Evolutionary conservation across 92 coral and sea anemone genomes (phyloP).

Genomic region (Desmophyllum pertusum): DNA sequence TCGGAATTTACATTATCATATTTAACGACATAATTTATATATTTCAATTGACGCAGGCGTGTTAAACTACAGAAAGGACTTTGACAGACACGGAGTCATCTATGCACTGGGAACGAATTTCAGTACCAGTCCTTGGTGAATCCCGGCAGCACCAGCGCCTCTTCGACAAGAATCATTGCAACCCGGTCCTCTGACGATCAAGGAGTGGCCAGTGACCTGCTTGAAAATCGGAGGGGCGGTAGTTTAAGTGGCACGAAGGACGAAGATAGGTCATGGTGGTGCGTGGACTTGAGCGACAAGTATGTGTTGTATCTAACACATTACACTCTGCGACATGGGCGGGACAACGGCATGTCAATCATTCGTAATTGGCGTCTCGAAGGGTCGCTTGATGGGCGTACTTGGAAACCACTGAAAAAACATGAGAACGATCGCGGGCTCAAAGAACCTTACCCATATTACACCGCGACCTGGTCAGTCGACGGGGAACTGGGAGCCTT

Average conservation of each 20-base stretch:
- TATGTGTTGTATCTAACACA: conserved; percentile 70
- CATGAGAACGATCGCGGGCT: conserved; percentile 87
- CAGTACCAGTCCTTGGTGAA: conserved; percentile 66
- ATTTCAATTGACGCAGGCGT: conserved; percentile 53
- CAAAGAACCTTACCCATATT: conserved; percentile 73
- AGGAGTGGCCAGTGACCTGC: conserved; percentile 68
- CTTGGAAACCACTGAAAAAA: conserved; percentile 63
- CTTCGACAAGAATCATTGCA: conserved; percentile 51
- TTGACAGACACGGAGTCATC: conserved; percentile 82
- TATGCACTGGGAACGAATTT: conserved; percentile 77
- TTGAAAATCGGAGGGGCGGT: conserved; percentile 72
- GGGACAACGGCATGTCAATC: conserved; percentile 83
- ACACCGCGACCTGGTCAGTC: conserved; percentile 78
- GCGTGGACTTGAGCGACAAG: conserved; percentile 73
- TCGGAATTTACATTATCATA: too few species aligned
- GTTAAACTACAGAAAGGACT: conserved; percentile 76
- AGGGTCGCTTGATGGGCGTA: conserved; percentile 76
- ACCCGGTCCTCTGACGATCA: conserved; percentile 73
- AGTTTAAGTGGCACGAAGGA: conserved; percentile 73
- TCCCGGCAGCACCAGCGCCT: conserved; percentile 52
- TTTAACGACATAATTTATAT: not conserved
- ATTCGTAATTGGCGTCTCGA: conserved; percentile 85
- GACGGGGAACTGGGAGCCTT: conserved; percentile 76
- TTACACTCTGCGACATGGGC: conserved; percentile 82
- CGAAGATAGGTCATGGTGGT: conserved; percentile 87